Percentiles rank a stretch among this genome's conserved stretches.
Evolutionary conservation across 2,113 vertebrate species (phyloP).

Genomic region (Etia nguti): DNA sequence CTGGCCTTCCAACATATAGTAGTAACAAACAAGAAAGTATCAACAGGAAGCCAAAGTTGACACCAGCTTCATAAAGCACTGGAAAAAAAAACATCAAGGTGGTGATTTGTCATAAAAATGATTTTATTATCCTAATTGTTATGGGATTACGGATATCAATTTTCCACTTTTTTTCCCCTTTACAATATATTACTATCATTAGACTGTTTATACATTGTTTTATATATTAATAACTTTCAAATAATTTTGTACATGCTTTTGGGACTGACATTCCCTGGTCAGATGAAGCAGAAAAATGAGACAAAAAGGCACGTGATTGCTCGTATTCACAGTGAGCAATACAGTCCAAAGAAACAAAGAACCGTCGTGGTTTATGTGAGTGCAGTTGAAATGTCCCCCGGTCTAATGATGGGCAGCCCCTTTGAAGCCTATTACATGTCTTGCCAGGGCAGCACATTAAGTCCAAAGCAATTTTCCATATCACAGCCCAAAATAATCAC

Average conservation of each 20-base stretch:
- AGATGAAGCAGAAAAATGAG: constrained; percentile 53
- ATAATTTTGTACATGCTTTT: constrained; percentile 72
- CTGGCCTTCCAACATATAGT: background rate
- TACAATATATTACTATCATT: constrained; percentile 74
- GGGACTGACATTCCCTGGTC: constrained; percentile 69
- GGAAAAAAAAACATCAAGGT: background rate
- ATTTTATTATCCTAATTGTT: constrained; percentile 70
- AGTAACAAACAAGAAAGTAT: background rate
- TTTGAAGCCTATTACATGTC: constrained; percentile 34
- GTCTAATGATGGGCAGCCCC: constrained; percentile 8
- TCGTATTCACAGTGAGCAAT: constrained; percentile 58
- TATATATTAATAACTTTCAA: constrained; percentile 67
- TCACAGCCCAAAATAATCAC: constrained; percentile 43
- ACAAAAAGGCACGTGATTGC: constrained; percentile 75
- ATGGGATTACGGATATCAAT: constrained; percentile 52
- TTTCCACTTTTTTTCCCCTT: constrained; percentile 48
- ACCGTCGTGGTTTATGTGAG: constrained; percentile 23
- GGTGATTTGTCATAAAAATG: constrained; percentile 51
- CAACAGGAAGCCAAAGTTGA: background rate
- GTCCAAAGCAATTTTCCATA: constrained; percentile 53
- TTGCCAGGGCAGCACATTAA: constrained; percentile 32
- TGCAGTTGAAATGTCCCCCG: constrained; percentile 11
- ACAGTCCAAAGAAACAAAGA: constrained; percentile 58
- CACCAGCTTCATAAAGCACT: background rate
- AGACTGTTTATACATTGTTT: constrained; percentile 69